Conservation (phyloP, 2,113 vertebrate species). For the Arvicanthis niloticus region DNA sequence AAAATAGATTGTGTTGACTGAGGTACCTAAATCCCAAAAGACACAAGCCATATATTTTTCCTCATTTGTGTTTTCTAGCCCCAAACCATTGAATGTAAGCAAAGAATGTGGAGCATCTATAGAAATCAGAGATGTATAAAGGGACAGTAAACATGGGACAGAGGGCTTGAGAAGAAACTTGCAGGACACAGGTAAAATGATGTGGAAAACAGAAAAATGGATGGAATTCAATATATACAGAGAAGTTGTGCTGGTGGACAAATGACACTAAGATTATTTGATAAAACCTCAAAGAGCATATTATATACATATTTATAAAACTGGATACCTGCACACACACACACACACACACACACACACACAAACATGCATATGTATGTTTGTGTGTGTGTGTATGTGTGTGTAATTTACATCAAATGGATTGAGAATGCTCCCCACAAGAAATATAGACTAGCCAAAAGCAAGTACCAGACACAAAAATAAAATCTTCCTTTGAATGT, state of each 20-base stretch:
- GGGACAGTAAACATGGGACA: neutral
- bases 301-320: neutral
- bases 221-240: neutral
- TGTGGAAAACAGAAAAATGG: neutral
- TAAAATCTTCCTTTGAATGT: neutral
- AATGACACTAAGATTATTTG: neutral
- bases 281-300: neutral
- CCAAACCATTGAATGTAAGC: neutral
- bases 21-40: neutral
- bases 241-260: neutral
- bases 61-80: neutral
- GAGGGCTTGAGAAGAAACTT: neutral
- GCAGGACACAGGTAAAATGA: neutral
- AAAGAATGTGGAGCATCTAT: neutral
- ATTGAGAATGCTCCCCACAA: neutral
- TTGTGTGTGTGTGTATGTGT: too few relatives aligned
- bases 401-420: neutral
- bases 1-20: neutral
- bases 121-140: neutral
- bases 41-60: neutral
- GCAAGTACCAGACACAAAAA: neutral
- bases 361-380: neutral
- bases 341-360: neutral
- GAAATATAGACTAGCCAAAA: neutral
- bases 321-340: neutral